A percentile compares a stretch with the other conserved stretches of the same genome.
Evolutionary conservation across 2,113 vertebrate species (phyloP).

Genomic region (Sebastes schlegelii): DNA sequence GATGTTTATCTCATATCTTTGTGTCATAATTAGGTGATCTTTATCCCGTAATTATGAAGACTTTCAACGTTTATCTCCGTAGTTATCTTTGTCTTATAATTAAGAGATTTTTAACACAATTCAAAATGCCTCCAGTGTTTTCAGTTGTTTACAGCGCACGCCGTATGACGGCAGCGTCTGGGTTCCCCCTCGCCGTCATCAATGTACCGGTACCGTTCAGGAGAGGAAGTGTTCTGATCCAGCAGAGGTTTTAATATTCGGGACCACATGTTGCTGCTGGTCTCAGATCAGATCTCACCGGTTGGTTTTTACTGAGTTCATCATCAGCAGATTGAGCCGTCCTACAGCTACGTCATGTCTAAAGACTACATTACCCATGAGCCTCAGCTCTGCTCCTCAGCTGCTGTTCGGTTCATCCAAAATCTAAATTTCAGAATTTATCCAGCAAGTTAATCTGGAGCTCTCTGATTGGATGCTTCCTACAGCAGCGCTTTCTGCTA

Average conservation of each 20-base stretch:
- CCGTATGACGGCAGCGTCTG: no score
- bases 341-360: background rate
- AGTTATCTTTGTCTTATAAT: background rate
- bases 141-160: no score
- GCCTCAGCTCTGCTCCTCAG: background rate
- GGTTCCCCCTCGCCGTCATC: no score
- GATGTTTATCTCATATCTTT: no score
- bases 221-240: no score
- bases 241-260: no score
- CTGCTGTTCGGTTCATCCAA: background rate
- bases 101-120: background rate
- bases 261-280: background rate
- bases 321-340: background rate
- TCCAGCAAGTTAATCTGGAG: background rate
- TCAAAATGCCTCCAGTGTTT: no score
- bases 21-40: no score
- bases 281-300: background rate
- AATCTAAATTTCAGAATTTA: background rate
- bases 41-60: no score
- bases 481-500: conserved; percentile 9
- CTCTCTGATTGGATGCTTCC: conserved; percentile 16
- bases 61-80: no score
- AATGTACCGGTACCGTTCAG: no score
- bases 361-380: conserved; percentile 39
- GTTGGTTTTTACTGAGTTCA: no score